A percentile compares a stretch with the other conserved stretches of the same genome.
Conservation (phyloP, 2,797 vertebrate genomes). For the Sebastes diploproa region DNA sequence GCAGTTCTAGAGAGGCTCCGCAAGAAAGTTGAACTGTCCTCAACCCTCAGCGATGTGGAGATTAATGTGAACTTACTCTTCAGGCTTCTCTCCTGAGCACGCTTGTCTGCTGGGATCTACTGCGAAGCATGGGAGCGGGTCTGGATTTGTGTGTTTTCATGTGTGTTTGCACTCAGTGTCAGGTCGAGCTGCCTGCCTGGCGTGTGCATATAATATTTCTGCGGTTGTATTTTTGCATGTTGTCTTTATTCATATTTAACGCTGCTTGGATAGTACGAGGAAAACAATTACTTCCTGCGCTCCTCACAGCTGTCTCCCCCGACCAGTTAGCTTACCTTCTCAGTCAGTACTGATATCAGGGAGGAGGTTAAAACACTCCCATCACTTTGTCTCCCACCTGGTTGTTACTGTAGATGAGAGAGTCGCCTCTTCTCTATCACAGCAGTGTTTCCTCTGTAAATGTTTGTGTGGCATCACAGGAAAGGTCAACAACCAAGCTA, state of each 20-base stretch:
- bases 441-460: slow-evolving; percentile 37
- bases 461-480: slow-evolving; percentile 23
- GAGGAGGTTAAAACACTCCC: not conserved
- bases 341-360: not conserved
- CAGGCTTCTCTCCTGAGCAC: slow-evolving; percentile 16
- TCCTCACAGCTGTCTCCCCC: slow-evolving; percentile 6
- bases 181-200: not conserved
- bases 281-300: slow-evolving; percentile 3
- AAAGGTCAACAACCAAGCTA: slow-evolving; percentile 41
- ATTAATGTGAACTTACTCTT: slow-evolving; percentile 41
- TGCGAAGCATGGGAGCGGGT: not conserved
- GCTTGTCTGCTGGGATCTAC: slow-evolving; percentile 34
- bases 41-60: slow-evolving; percentile 43
- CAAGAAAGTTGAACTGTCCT: slow-evolving; percentile 45
- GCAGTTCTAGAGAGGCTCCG: slow-evolving; percentile 28
- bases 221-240: not conserved
- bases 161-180: slow-evolving; percentile 7
- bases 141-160: slow-evolving; percentile 6
- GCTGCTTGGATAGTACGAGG: slow-evolving; percentile 9
- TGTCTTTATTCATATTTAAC: slow-evolving; percentile 48
- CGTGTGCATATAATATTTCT: slow-evolving; percentile 1
- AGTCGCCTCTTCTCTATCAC: not conserved
- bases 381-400: not conserved
- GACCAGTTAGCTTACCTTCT: not conserved
- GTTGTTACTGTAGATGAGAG: slow-evolving; percentile 1